A percentile compares a stretch with the other conserved stretches of the same genome.
Evolutionary conservation across 2,113 vertebrate genomes (phyloP).

Genomic region (Pseudois nayaur): DNA sequence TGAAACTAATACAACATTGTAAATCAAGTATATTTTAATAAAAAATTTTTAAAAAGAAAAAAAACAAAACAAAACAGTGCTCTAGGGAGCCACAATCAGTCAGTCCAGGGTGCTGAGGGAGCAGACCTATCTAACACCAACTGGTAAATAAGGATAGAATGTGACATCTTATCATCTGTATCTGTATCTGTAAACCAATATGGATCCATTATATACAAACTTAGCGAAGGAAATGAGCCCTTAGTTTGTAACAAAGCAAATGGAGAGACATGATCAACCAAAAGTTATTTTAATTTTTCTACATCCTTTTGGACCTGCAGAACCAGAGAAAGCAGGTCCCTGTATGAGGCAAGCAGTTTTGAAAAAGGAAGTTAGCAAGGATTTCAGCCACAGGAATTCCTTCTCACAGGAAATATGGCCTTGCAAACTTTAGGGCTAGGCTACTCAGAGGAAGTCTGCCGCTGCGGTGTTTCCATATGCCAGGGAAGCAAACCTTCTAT

Average conservation of each 20-base stretch:
- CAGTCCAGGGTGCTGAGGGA: neutral
- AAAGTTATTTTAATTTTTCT: neutral
- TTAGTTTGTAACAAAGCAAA: neutral
- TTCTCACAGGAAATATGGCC: conserved; percentile 43
- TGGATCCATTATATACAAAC: neutral
- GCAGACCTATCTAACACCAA: neutral
- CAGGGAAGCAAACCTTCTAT: neutral
- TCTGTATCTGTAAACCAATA: neutral
- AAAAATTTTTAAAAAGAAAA: no score
- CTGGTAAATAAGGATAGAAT: neutral
- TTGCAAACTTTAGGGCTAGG: neutral
- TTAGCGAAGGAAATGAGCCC: neutral
- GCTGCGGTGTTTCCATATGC: neutral
- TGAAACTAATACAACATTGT: no score
- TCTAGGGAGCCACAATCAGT: neutral
- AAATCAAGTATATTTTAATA: no score
- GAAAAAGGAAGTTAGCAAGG: conserved; percentile 36
- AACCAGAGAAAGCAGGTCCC: neutral
- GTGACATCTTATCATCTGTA: neutral
- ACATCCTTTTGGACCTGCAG: neutral
- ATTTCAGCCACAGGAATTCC: conserved; percentile 18
- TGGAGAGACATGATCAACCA: neutral
- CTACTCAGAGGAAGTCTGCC: conserved; percentile 17
- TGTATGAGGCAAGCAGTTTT: neutral
- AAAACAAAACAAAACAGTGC: neutral